Evolutionary conservation across 2,113 vertebrate genomes (phyloP), one percentile per base, ranked within the genome.

Genomic region (Alethe diademata): DNA sequence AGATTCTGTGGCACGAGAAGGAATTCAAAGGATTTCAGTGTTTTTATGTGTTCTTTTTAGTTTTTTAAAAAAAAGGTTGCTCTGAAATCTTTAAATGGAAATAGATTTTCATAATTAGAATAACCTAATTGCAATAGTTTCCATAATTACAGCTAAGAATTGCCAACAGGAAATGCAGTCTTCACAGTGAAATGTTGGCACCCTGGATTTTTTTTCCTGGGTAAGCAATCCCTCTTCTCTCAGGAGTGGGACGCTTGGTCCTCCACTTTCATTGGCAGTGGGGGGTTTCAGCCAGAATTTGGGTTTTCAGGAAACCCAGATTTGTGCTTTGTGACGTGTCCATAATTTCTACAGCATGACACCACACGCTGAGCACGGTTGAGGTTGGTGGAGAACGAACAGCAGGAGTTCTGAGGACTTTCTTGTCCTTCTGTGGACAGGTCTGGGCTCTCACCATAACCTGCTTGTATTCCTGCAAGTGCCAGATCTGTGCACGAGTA

Each of bases 41-140:
- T 11, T 66, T 96, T 80, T 64, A 45, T 74, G 67, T 53, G 47
- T 86, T 78, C 60, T 70, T 94, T 86, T 88, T 82, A 24, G 58
- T 57, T 19, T 16, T 35, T 54, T 58, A 62, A 50, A 38, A 50
- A 93, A 91, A 51, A 65, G 17, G 11, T 81, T 74, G n/a, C 48
- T 75, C 48, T 85, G 74, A 92, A 91, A 70, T 78, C 54, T 95
- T 90, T 57, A 80, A 92, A 90, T 79, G 67, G 82, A 92, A 93
- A 87, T 71, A 86, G 42, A 66, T 90, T 96, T 96, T 90, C 83
- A 64, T 92, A 78, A 90, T 96, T 92, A 74, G 57, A 94, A 95
- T 89, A 95, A 83, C 70, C 56, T 94, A 86, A 93, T 89, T 92
- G 88, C 72, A 86, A 29, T 51, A 43, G 67, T 86, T 92, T 76